Conservation (phyloP, 1,140 invertebrate genomes). For the Bombus superbus region DNA sequence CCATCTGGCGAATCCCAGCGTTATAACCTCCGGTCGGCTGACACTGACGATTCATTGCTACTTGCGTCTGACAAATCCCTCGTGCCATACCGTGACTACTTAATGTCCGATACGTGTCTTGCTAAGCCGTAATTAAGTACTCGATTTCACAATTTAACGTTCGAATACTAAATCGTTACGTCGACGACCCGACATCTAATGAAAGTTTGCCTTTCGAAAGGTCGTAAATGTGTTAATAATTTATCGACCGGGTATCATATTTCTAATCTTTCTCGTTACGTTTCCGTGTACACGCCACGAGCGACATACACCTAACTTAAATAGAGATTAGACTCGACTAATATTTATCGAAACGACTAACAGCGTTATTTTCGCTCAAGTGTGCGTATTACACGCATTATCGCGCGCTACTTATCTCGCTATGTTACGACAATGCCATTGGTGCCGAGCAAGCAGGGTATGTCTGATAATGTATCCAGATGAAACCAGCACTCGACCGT, state of each 20-base stretch:
- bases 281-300: neutral
- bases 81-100: constrained; percentile 26
- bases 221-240: too few relatives aligned
- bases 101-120: constrained; percentile 23
- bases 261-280: neutral
- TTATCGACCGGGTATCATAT: too few relatives aligned
- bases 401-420: constrained; percentile 19
- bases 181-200: neutral
- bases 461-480: constrained; percentile 34
- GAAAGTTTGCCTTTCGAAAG: neutral
- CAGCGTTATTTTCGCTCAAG: neutral
- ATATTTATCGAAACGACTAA: neutral
- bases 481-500: neutral
- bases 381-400: neutral
- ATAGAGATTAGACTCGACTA: neutral
- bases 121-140: constrained; percentile 17
- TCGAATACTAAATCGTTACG: neutral
- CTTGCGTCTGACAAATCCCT: constrained; percentile 46
- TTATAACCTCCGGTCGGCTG: constrained; percentile 1
- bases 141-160: neutral
- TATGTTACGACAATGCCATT: neutral
- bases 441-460: neutral
- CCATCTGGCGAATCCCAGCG: constrained; percentile 25
- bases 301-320: too few relatives aligned
- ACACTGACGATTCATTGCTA: constrained; percentile 54